Base-by-base conservation (phyloP, 2,113 vertebrate species). In the Phaethornis superciliosus region DNA sequence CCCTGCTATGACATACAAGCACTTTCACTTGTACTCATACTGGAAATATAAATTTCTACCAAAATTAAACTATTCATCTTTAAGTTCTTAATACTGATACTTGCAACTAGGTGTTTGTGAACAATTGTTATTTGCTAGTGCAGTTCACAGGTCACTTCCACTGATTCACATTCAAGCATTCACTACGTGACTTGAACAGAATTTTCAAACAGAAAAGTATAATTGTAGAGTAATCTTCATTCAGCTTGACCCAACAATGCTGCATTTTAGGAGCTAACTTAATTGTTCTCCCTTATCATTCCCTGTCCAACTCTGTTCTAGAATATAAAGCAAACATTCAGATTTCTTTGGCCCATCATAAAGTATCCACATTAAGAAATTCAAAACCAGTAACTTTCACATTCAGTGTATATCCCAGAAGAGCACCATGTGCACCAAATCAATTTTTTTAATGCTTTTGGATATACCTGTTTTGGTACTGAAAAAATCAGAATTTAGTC, bases 401-500 rank as follows among this genome's bases (percentile, higher is more conserved):
- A 33, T n/a, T 14, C 4, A 7, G 7, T 49, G 15, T 42, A 2
- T 11, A 23, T 26, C 16, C 6, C 16, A 19, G 13, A 12, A 5
- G 3, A 35, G 22, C 27, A 80, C 5, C 12, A 33, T 0, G 0
- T 23, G 15, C 21, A 58, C 32, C 49, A 74, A 13, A n/a, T 16
- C 30, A 44, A 7, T 11, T 11, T 42, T 59, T 4, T 21, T 5
- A 15, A n/a, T 4, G 28, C n/a, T 23, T 54, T 42, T 3, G 67
- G 60, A 40, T 46, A 40, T 2, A 14, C 19, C 33, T 59, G 10
- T 19, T 26, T 18, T 44, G 33, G 12, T 24, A 47, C 4, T 44
- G 32, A 71, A 80, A 64, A 33, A 33, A 2, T 5, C 28, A 54
- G 35, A 28, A 9, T 74, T 24, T 0, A 26, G 8, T 7, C 21